Evolutionary conservation across 2,797 vertebrate genomes (phyloP), one percentile per base, ranked within the genome.

Genomic region (Percopsis omiscomaycus): DNA sequence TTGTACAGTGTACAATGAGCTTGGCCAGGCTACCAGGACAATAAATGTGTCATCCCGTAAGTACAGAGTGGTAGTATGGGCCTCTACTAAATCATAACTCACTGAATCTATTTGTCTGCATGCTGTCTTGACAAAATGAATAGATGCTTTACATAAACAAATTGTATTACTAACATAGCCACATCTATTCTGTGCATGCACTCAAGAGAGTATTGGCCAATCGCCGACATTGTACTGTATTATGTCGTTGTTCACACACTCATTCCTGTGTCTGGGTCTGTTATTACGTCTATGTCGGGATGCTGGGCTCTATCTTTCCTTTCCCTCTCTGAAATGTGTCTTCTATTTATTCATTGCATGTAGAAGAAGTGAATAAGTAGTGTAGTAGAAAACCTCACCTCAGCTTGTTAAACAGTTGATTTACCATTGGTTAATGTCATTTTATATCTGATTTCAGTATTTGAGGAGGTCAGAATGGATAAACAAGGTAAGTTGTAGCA

Each of bases 31-130:
- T 67, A 86, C 89, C 76, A 92, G 73, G 79, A 86, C 85, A 75
- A 91, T 98, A 85, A 93, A 94, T 54, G 95, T 99, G 71, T 97
- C 94, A 57, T 93, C 95, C 72, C 84, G 98, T 99, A 92, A 97
- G 97, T 97, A 89, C 64, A 61, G 37, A 80, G 83, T 28, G 61
- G 67, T 4, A 44, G 51, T 27, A 22, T 6, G 45, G 47, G 28
- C 29, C 22, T 15, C 56, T 9, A 27, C 10, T 72, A 54, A 58
- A 58, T 9, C 61, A 67, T 47, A 45, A 46, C 61, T 22, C 65
- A 71, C 45, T 77, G 76, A 81, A 79, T 79, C 73, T 66, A 50
- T 75, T 55, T 67, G 77, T 83, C 62, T 84, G 86, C 89, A 89
- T 89, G 89, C 48, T 62, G 30, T 81, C 70, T 56, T 59, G 44